A percentile compares a stretch with the other conserved stretches of the same genome.
phyloP scores from a whole-genome alignment of 2,113 vertebrate genomes.

The Bubo blakistoni region DNA sequence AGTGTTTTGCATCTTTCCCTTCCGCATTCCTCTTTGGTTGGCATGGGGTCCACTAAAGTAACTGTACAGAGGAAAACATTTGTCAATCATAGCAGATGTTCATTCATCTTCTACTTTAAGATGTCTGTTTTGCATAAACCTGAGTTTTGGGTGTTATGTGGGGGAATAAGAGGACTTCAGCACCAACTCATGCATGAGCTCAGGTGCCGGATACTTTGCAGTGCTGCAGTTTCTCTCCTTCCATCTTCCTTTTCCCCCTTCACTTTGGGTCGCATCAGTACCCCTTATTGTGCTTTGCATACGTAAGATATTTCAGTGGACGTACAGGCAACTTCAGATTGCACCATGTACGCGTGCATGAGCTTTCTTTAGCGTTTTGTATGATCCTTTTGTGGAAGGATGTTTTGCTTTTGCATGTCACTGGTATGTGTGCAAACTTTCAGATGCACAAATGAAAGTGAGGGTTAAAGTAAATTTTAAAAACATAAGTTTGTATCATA shows the following conservation, averaged over 20 bases:
- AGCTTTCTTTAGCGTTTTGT: accelerated
- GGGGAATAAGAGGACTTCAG: not conserved
- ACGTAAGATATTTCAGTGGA: not conserved
- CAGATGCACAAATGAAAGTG: not conserved
- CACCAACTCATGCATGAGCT: not conserved
- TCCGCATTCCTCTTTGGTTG: not conserved
- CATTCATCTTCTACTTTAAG: not conserved
- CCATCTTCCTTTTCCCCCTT: not conserved
- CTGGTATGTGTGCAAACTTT: accelerated
- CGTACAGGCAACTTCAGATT: not conserved
- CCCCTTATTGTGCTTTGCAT: accelerated
- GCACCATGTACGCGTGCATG: not conserved
- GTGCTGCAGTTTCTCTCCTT: not conserved
- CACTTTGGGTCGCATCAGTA: not conserved
- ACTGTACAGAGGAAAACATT: not conserved
- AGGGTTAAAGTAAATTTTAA: not conserved
- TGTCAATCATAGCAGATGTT: not conserved
- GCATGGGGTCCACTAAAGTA: not conserved
- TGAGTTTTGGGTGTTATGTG: too few relatives aligned
- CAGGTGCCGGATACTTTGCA: accelerated
- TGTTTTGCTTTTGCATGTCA: not conserved
- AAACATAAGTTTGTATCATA: not conserved
- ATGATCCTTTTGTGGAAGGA: not conserved
- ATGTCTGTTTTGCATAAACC: not conserved
- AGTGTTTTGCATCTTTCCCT: not conserved